Evolutionary conservation across 2,888 invertebrate species (phyloP).

Genomic region (Hirtodrosophila confusa): DNA sequence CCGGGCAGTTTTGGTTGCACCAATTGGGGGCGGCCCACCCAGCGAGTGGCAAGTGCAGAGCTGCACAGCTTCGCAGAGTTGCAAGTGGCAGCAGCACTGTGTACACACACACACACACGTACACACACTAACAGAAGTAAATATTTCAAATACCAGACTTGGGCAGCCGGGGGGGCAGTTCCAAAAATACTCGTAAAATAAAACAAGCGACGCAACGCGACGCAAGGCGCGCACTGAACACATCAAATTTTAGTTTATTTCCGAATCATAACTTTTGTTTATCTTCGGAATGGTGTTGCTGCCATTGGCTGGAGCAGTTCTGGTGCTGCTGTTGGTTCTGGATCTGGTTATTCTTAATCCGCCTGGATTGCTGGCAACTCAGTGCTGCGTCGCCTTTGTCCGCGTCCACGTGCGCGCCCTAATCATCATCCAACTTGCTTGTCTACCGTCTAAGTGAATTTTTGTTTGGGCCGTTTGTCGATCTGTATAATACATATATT

Average conservation of each 20-base stretch:
- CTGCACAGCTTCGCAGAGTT: neutral
- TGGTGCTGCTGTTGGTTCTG: conserved; percentile 20
- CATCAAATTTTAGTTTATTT: conserved; percentile 73
- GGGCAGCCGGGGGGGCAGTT: conserved; percentile 30
- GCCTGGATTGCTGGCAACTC: conserved; percentile 20
- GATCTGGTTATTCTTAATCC: conserved; percentile 28
- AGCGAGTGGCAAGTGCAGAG: conserved; percentile 9
- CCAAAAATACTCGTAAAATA: conserved; percentile 16
- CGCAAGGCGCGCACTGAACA: conserved; percentile 55
- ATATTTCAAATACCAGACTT: conserved; percentile 42
- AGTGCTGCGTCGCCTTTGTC: conserved; percentile 55
- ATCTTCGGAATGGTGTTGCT: conserved; percentile 54
- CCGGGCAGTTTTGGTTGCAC: neutral
- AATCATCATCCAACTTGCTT: conserved; percentile 13
- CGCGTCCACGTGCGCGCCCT: conserved; percentile 38
- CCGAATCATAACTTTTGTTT: conserved; percentile 76
- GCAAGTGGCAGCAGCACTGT: conserved; percentile 8
- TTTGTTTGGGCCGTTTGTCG: neutral
- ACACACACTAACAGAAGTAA: conserved; percentile 5
- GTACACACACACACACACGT: neutral
- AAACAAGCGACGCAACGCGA: conserved; percentile 44
- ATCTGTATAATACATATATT: conserved; percentile 6
- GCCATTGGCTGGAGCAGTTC: conserved; percentile 1
- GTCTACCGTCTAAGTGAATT: conserved; percentile 38
- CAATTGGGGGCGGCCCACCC: conserved; percentile 21